Evolutionary conservation across 2,888 invertebrate genomes (phyloP).

Genomic region (Physocephala rufipes): DNA sequence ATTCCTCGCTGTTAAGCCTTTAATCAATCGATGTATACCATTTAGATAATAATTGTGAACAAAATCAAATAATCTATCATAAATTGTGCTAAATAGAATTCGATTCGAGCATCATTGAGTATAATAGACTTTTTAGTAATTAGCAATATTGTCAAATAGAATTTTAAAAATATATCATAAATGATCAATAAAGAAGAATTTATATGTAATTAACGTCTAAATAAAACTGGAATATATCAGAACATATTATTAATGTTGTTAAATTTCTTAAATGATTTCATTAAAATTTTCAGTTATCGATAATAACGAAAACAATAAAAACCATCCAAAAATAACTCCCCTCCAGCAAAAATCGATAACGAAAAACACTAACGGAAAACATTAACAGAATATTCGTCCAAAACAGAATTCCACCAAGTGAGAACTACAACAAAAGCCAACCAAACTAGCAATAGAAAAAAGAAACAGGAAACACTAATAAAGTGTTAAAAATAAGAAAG

Average conservation of each 20-base stretch:
- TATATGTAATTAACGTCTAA: constrained; percentile 4
- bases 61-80: not conserved
- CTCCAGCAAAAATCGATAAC: too few relatives aligned
- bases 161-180: not conserved
- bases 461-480: too few relatives aligned
- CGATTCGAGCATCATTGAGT: constrained; percentile 17
- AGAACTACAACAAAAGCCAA: too few relatives aligned
- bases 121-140: constrained; percentile 52
- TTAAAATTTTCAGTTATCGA: too few relatives aligned
- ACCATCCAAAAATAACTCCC: too few relatives aligned
- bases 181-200: not conserved
- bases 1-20: not conserved
- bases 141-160: constrained; percentile 46
- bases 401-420: too few relatives aligned
- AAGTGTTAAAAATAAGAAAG: too few relatives aligned
- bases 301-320: too few relatives aligned
- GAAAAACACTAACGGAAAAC: too few relatives aligned
- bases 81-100: not conserved
- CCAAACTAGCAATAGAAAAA: too few relatives aligned
- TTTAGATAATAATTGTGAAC: not conserved
- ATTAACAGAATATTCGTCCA: too few relatives aligned
- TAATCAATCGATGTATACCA: constrained; percentile 8
- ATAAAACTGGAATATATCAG: constrained; percentile 14
- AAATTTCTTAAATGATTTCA: too few relatives aligned
- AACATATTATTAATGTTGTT: not conserved